A percentile compares a stretch with the other conserved stretches of the same genome.
These are phyloP conservation scores for Drosophila nikananu DNA, from an alignment of 1,140 invertebrate species.

Conservation along the genomic window DNA sequence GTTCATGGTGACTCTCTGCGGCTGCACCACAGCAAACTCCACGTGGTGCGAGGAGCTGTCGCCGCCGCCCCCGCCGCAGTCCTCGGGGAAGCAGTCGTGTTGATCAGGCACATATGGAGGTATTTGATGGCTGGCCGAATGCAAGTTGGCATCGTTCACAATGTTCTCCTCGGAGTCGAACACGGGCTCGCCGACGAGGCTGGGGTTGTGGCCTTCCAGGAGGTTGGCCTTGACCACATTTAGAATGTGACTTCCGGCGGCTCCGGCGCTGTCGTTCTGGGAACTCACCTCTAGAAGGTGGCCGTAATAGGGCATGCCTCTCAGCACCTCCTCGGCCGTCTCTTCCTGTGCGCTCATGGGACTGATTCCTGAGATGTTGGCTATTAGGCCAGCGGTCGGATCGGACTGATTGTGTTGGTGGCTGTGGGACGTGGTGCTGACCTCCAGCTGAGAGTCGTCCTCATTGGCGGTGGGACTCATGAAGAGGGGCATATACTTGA, in stretches of 20 bases:
- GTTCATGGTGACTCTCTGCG: conserved; percentile 79
- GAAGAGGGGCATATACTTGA: conserved; percentile 22
- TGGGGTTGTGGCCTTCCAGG: conserved; percentile 32
- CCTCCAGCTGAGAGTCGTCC: conserved; percentile 57
- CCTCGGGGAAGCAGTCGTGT: conserved; percentile 65
- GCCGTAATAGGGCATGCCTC: conserved; percentile 40
- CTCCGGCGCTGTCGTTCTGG: conserved; percentile 17
- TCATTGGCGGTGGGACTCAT: conserved; percentile 45
- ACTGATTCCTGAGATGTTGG: conserved; percentile 51
- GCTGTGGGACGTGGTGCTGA: conserved; percentile 41
- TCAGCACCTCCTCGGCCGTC: conserved; percentile 40
- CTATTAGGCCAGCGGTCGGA: conserved; percentile 36
- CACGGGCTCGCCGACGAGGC: conserved; percentile 43
- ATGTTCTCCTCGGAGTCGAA: conserved; percentile 77
- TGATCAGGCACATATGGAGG: conserved; percentile 59
- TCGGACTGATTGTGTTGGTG: conserved; percentile 39
- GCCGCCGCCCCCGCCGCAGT: conserved; percentile 49
- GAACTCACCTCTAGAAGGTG: conserved; percentile 32
- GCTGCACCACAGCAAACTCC: conserved; percentile 51
- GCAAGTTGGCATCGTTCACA: conserved; percentile 81
- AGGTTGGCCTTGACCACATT: conserved; percentile 49
- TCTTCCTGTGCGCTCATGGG: conserved; percentile 43
- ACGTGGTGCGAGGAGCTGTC: conserved; percentile 58
- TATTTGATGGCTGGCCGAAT: conserved; percentile 81
- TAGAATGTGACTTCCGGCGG: conserved; percentile 24